Base-by-base conservation (phyloP, 2,888 invertebrate genomes). In the Drosophila cognata region DNA sequence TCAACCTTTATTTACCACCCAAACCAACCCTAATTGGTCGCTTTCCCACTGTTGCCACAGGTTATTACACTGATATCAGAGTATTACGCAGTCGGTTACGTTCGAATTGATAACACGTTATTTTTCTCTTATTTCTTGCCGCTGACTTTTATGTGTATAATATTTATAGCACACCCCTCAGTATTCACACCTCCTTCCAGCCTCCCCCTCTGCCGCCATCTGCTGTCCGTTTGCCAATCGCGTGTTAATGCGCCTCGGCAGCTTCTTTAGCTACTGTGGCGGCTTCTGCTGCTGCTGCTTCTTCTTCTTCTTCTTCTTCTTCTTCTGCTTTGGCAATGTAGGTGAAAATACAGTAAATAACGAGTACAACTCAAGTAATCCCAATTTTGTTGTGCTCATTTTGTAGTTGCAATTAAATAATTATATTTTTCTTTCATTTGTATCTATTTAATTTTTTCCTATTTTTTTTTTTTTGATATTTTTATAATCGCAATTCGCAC, bases 291-390 rank as follows among this genome's bases (percentile, higher is more conserved):
- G 38, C 64, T 2, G 41, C 41, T 18, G 48, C 48, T 28, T 29
- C 29, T 13, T 13, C 2, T 36, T 31, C 62, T 4, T 2, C 43
- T 21, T 18, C 50, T 29, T 29, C 29, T 38, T 29, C 63, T 33
- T 21, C 61, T 64, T 61, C 67, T 67, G 64, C 72, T 63, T 68
- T 66, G 51, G 73, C 46, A 77, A 79, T 79, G 84, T 85, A 84
- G 84, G 84, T 88, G 88, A 85, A 85, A 88, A 88, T 82, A 82
- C 82, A 72, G 88, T 88, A 81, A 81, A 51, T 56, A 55, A 65
- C 68, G 65, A 77, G 67, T 53, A 79, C 56, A 59, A 53, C 46
- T 43, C 61, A 50, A 46, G 61, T 61, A 59, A 64, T 68, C 77
- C 61, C 64, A 67, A 65, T 67, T 71, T 66, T 53, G 46, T 63